phyloP scores from a whole-genome alignment of 2,888 invertebrate genomes.

The Yponomeuta cagnagella region DNA sequence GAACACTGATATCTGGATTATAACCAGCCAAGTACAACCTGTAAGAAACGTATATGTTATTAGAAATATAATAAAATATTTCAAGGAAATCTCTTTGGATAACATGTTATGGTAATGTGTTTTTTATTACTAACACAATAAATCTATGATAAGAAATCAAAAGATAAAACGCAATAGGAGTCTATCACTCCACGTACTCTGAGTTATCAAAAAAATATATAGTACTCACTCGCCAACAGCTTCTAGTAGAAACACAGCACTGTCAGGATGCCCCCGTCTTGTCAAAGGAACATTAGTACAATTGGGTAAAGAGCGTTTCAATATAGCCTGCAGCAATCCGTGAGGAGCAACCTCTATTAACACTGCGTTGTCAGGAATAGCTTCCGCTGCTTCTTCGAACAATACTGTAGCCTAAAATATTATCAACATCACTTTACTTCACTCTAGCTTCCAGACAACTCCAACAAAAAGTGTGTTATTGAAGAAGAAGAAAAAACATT shows the following conservation, averaged over 20 bases:
- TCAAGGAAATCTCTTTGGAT: too few species aligned
- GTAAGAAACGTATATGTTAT: constrained; percentile 26
- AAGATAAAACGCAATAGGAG: too few species aligned
- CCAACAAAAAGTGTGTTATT: too few species aligned
- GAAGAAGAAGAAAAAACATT: too few species aligned
- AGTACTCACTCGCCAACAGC: constrained; percentile 54
- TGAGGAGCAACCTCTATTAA: constrained; percentile 94
- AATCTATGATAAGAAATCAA: too few species aligned
- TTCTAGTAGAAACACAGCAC: constrained; percentile 77
- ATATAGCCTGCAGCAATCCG: constrained; percentile 89
- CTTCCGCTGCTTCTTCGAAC: constrained; percentile 86
- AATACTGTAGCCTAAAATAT: constrained; percentile 75
- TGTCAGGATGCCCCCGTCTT: constrained; percentile 88
- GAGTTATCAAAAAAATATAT: background rate
- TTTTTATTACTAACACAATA: too few species aligned
- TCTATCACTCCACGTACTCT: too few species aligned
- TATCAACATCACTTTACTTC: background rate
- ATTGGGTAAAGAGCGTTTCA: constrained; percentile 45
- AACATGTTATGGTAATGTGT: too few species aligned
- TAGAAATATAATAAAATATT: background rate
- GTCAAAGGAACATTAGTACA: constrained; percentile 77
- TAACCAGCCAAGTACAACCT: constrained; percentile 84
- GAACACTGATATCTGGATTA: constrained; percentile 78
- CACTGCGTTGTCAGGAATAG: constrained; percentile 87
- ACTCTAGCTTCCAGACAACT: background rate